Percentiles rank a stretch among this genome's conserved stretches.
Evolutionary conservation across 1,140 invertebrate species (phyloP).

Genomic region (Colletes latitarsis): DNA sequence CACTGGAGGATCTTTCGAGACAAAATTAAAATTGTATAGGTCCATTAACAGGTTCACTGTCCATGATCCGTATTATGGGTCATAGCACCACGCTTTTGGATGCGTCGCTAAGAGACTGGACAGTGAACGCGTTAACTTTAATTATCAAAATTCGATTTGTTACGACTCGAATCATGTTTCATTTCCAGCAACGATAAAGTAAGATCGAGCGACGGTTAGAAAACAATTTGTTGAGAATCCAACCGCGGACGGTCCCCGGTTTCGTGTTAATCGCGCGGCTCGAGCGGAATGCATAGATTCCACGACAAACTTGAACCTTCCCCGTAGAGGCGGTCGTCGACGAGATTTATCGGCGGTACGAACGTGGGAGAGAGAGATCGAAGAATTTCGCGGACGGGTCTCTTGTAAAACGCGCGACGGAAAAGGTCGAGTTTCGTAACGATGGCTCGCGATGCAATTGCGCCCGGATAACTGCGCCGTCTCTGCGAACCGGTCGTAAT

Average conservation of each 20-base stretch:
- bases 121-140: too few relatives aligned
- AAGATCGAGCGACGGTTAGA: background rate
- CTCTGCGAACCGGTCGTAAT: slow-evolving; percentile 41
- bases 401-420: background rate
- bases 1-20: too few relatives aligned
- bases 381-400: background rate
- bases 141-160: too few relatives aligned
- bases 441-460: slow-evolving; percentile 19
- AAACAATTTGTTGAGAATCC: slow-evolving; percentile 33
- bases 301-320: slow-evolving; percentile 19
- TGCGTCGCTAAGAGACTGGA: too few relatives aligned
- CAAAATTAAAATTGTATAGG: too few relatives aligned
- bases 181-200: too few relatives aligned
- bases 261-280: slow-evolving; percentile 28
- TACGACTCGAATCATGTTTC: too few relatives aligned
- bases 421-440: slow-evolving; percentile 34
- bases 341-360: slow-evolving; percentile 1
- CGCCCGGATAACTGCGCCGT: slow-evolving; percentile 1
- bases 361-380: background rate
- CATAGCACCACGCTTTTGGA: too few relatives aligned
- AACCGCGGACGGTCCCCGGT: background rate
- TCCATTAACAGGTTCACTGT: too few relatives aligned
- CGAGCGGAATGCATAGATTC: slow-evolving; percentile 25
- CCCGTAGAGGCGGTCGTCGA: too few relatives aligned
- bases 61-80: too few relatives aligned